These are phyloP conservation scores for Archips xylosteana DNA, from an alignment of 2,888 invertebrate genomes.

Conservation along the genomic window DNA sequence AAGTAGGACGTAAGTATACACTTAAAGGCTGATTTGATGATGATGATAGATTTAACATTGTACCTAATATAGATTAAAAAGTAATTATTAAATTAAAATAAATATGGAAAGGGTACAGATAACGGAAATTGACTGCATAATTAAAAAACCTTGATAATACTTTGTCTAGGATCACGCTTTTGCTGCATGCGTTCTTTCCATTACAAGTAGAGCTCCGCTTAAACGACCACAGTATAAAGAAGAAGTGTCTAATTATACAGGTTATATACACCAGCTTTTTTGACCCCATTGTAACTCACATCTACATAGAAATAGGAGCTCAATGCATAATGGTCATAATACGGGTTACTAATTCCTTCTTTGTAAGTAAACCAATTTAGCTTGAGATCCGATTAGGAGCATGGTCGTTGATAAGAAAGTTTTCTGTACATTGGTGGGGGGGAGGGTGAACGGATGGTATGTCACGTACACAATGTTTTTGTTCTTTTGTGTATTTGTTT, in stretches of 20 bases:
- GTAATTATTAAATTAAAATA: not conserved
- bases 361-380: not conserved
- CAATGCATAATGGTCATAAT: not conserved
- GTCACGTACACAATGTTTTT: constrained; percentile 37
- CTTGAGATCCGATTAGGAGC: not conserved
- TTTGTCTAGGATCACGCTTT: not conserved
- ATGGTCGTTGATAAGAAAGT: not conserved
- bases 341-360: not conserved
- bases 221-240: no score
- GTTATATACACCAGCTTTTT: not conserved
- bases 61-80: not conserved
- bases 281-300: not conserved
- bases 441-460: constrained; percentile 3
- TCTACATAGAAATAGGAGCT: not conserved
- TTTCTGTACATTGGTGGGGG: not conserved
- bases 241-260: not conserved
- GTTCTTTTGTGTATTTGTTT: not conserved
- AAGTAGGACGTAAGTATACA: no score
- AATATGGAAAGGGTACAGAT: not conserved
- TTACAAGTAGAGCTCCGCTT: not conserved
- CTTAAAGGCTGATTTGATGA: no score
- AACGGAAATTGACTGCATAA: constrained; percentile 1
- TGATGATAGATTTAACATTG: no score
- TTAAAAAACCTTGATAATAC: constrained; percentile 1
- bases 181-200: not conserved